Base-by-base conservation (phyloP, 2,888 invertebrate species). In the Ephialtes manifestator region DNA sequence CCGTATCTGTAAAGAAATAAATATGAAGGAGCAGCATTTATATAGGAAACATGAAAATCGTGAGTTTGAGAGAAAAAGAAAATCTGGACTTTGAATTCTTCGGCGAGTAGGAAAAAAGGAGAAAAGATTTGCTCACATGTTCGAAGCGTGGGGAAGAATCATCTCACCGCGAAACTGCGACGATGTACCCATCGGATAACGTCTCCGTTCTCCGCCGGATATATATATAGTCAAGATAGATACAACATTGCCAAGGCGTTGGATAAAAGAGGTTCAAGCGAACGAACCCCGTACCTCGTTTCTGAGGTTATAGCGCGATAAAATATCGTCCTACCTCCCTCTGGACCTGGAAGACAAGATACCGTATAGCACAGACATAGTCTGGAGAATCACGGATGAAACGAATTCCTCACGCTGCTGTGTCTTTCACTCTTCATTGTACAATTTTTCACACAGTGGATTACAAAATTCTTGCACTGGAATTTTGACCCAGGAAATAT, bases 111-210 rank as follows among this genome's bases (percentile, higher is more conserved):
- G 5, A 43, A 46, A 20, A 39, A 43, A 74, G 53, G 28, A 28
- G 58, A 39, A 74, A 46, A 24, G 8, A 72, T 58, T 72, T 8
- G 43, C 35, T 51, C 58, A 24, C 58, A 24, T 39, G 24, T 13
- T 20, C 43, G 15, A 55, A 20, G 7, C 43, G 43, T 18, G 43
- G 13, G 53, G 24, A 24, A 13, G 46, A 72, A 24, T 58, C 35
- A 58, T 72, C 39, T 24, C 43, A 58, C 58, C 55, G 72, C 72
- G 43, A 72, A 58, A 28, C 24, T 58, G 60, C 58, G 81, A 68
- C 67, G 68, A 75, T 81, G 68, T 75, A 81, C 65, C 58, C 81
- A 35, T 75, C 48, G 81, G 74, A 74, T 75, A 68, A 60, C 68
- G 58, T 43, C 65, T 68, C 39, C 48, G 74, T 68, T 75, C 35